These are phyloP conservation scores for Cepaea hortensis DNA, from an alignment of 2,888 invertebrate genomes.

Conservation along the genomic window DNA sequence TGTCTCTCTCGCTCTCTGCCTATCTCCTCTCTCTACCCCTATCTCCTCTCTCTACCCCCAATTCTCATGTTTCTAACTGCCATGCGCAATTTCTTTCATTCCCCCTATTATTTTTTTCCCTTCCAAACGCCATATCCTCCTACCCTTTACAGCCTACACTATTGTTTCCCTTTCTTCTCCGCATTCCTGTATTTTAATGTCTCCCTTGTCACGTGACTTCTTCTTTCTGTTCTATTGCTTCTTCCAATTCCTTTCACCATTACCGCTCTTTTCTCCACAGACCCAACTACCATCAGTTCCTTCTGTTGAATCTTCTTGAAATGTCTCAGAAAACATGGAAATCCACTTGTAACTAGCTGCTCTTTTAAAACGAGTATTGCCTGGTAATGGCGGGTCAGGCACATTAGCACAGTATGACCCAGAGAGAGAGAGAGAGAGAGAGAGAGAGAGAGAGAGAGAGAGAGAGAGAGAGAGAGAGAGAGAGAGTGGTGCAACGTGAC, in stretches of 20 bases:
- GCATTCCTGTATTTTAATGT: too few species aligned
- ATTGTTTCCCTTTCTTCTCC: too few species aligned
- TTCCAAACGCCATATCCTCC: too few species aligned
- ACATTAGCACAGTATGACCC: too few species aligned
- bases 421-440: background rate
- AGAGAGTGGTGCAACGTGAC: too few species aligned
- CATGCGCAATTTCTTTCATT: background rate
- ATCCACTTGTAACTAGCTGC: background rate
- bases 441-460: background rate
- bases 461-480: background rate
- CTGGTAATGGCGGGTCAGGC: background rate
- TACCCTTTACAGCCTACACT: too few species aligned
- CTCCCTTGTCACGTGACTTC: too few species aligned
- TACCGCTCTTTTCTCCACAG: background rate
- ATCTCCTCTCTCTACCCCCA: constrained; percentile 6
- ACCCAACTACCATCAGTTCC: background rate
- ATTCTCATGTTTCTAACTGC: background rate
- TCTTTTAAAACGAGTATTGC: background rate
- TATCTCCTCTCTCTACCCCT: background rate
- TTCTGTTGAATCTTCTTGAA: too few species aligned
- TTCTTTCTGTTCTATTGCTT: constrained; percentile 19
- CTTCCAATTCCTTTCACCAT: background rate
- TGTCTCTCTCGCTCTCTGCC: background rate
- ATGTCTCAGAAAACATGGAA: too few species aligned
- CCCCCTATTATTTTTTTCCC: background rate